Percentiles rank a stretch among this genome's conserved stretches.
phyloP scores from a whole-genome alignment of 2,113 vertebrate species.

The Antechinus stuartii region DNA sequence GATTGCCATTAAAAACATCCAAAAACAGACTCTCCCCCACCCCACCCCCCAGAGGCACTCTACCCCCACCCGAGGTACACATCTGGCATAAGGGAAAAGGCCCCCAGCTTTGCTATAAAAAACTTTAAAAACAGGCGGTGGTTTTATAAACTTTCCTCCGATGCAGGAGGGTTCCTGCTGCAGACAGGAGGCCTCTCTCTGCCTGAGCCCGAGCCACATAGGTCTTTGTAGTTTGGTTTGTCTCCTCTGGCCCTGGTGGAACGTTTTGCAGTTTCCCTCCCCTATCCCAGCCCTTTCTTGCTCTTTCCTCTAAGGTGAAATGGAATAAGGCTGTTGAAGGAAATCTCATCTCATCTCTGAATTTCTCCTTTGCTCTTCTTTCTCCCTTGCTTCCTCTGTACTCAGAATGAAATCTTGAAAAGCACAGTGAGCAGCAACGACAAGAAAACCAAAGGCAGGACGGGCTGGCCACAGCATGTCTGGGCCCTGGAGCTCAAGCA shows the following conservation, averaged over 20 bases:
- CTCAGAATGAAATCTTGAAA: constrained; percentile 96
- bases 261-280: background rate
- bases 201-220: background rate
- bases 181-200: background rate
- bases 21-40: constrained; percentile 7
- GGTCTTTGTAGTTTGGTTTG: background rate
- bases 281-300: accelerated
- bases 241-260: background rate
- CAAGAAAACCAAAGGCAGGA: constrained; percentile 99
- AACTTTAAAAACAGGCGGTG: background rate
- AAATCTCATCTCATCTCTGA: constrained; percentile 46
- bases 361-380: constrained; percentile 57
- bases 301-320: background rate
- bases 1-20: constrained; percentile 44
- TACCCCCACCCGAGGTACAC: background rate
- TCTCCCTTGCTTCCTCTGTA: constrained; percentile 62
- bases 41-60: background rate
- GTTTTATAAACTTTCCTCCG: constrained; percentile 52
- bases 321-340: background rate
- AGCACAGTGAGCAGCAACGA: constrained; percentile 92
- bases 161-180: background rate
- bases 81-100: constrained; percentile 50
- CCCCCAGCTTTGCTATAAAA: constrained; percentile 22
- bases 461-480: constrained; percentile 99
- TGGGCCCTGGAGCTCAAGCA: constrained; percentile 99